Evolutionary conservation across 2,797 vertebrate species (phyloP), one percentile per base, ranked within the genome.

Genomic region (Cichlasoma orientale): DNA sequence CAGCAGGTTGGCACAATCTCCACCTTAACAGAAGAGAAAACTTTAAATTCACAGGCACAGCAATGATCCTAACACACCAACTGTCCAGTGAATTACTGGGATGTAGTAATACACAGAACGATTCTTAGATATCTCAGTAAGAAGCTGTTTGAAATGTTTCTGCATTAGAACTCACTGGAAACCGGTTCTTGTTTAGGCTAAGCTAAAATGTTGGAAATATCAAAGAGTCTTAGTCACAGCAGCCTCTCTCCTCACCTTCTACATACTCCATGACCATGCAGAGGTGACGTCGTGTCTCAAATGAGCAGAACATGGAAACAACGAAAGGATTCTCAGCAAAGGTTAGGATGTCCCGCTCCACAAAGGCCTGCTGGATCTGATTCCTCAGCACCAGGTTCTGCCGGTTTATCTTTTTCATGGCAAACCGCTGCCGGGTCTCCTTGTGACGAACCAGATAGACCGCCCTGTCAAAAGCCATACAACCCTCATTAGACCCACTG

Each of bases 241-340:
- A 18, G 4, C 14, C 55, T 52, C 11, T 63, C 29, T 68, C 5
- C 23, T 23, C 56, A 99, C 98, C 98, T 97, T 99, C 98, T 84
- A 99, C 98, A 0, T 99, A 99, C 89, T 99, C 98, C 97, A 99
- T 98, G 89, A 99, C 98, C 98, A 99, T 98, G 93, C 98, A 99
- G 73, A 99, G 96, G 89, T 99, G 98, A 4, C 98, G 93, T 10
- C 97, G 95, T 0, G 97, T 99, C 93, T 99, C 98, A 0, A 99
- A 99, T 25, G 98, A 99, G 91, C 98, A 99, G 94, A 99, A 99
- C 98, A 99, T 99, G 87, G 98, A 97, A 86, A 99, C 98, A 10
- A 99, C 98, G 0, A 99, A 99, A 3, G 98, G 98, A 88, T 99
- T 99, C 92, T 99, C 98, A 0, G 98, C 98, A 0, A 99, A 99